Evolutionary conservation across 2,888 invertebrate genomes (phyloP), one percentile per base, ranked within the genome.

Genomic region (Allygus modestus): DNA sequence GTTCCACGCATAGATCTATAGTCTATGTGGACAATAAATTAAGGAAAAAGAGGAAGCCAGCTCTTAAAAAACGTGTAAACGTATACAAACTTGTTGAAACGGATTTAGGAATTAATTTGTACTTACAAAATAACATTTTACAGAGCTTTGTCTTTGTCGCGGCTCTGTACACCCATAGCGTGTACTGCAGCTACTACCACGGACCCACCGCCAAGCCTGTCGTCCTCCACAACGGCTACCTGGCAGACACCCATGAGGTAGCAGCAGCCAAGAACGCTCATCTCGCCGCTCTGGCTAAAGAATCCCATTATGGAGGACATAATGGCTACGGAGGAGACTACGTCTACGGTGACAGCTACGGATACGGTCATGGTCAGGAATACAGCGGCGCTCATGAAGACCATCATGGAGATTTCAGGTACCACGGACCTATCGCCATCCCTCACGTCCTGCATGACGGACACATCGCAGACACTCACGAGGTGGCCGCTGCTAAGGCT

Each of bases 171-270:
- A 65, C 65, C 65, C 9, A 65, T 41, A 73, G 73, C 20, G 73
- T 73, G 41, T 46, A 46, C 75, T 28, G 46, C 46, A 77, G 75
- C 46, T n/a, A 41, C 26, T 41, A 77, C 75, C 75, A 77, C 41
- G 75, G 75, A 15, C 46, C 75, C 28, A 77, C 41, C 75, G 17
- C 43, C 46, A 46, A 41, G 20, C 75, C 75, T 41, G 43, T 46
- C 46, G 75, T 77, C 46, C 75, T 77, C 46, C 75, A 77, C 75
- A 77, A 46, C 75, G 75, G 75, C 43, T 77, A 77, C 46, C 46
- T 77, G 75, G 75, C 75, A 77, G 75, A 77, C 75, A 77, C 75
- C 28, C 75, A 77, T 46, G 75, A 77, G n/a, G 75, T 77, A 77
- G 75, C 75, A 77, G 75, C 75, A 46, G 75, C 75, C 75, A 77